Evolutionary conservation across 2,113 vertebrate species (phyloP), one percentile per base, ranked within the genome.

Genomic region (Taurulus bubalis): DNA sequence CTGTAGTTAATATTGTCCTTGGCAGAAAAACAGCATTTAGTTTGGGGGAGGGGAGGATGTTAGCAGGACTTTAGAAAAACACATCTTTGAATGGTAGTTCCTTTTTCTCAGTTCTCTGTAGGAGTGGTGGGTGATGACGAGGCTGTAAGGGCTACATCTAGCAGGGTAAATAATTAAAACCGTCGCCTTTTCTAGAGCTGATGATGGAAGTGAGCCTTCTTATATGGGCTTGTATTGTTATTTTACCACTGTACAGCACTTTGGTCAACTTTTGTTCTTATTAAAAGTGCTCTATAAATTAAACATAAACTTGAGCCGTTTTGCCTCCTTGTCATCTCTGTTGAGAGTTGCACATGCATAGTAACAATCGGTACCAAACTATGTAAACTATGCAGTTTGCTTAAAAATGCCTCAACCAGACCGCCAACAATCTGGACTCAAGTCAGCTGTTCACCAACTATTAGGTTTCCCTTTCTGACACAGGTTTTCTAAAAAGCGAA

Each of bases 401-500:
- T 58, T 77, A 15, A 78, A 88, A 81, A 62, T 49, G 15, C 32
- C 36, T 38, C 34, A 65, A 58, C 53, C 74, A 38, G 72, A 73
- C 20, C 10, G 59, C 47, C 40, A 71, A 71, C 68, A 74, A 74
- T 66, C 65, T 64, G 20, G 40, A 62, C 9, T 51, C n/a, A 28
- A 60, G 22, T 72, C 86, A 90, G 90, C 81, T 82, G 78, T 71
- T 70, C 59, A 40, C 34, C 26, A 2, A 14, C 28, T 53, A 63
- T 78, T 74, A 76, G 67, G 79, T 94, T 93, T 94, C 89, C 6
- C 2, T 93, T 93, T 89, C 87, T 55, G 55, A 47, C 53, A 8
- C 8, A 8, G 1, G 1, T 90, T 82, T 28, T 14, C 16, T 3
- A 36, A 85, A 92, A 95, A 94, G 1, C n/a, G 91, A 95, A 94